Conservation (phyloP, 2,797 vertebrate species). For the Jordanella pulchra region DNA sequence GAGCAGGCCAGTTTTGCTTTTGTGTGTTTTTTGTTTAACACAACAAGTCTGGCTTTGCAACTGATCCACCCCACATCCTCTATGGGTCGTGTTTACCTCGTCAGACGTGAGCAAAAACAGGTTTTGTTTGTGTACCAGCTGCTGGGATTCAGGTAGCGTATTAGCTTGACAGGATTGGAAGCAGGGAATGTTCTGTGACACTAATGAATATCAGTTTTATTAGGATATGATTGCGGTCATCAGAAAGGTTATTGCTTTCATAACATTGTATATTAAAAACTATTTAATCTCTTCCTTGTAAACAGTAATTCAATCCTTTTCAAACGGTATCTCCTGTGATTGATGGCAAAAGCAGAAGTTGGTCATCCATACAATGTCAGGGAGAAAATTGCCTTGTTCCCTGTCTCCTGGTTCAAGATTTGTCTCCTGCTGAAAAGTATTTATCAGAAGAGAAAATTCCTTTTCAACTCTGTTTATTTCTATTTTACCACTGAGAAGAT, state of each 20-base stretch:
- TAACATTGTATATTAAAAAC: conserved; percentile 81
- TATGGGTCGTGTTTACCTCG: conserved; percentile 54
- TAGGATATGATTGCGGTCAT: conserved; percentile 79
- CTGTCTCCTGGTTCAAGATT: conserved; percentile 7
- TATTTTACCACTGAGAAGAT: background rate
- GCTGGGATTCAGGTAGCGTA: conserved; percentile 60
- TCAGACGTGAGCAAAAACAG: conserved; percentile 58
- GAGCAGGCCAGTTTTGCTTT: background rate
- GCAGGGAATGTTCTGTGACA: conserved; percentile 77
- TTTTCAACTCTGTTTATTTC: background rate
- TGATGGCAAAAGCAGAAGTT: conserved; percentile 62
- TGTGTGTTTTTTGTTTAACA: background rate
- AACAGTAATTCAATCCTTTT: conserved; percentile 76
- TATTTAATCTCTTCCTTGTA: conserved; percentile 79
- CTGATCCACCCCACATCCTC: conserved; percentile 18
- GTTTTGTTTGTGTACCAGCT: conserved; percentile 57
- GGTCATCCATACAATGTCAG: conserved; percentile 57
- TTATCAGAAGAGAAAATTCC: background rate
- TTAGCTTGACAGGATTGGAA: conserved; percentile 64
- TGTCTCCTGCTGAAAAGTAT: background rate
- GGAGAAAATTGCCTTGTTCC: conserved; percentile 44
- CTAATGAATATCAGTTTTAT: conserved; percentile 82
- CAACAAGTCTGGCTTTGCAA: background rate
- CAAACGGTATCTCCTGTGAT: conserved; percentile 58
- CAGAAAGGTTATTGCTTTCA: conserved; percentile 81